These are phyloP conservation scores for Ericerus pela DNA, from an alignment of 1,140 invertebrate species.

Conservation along the genomic window DNA sequence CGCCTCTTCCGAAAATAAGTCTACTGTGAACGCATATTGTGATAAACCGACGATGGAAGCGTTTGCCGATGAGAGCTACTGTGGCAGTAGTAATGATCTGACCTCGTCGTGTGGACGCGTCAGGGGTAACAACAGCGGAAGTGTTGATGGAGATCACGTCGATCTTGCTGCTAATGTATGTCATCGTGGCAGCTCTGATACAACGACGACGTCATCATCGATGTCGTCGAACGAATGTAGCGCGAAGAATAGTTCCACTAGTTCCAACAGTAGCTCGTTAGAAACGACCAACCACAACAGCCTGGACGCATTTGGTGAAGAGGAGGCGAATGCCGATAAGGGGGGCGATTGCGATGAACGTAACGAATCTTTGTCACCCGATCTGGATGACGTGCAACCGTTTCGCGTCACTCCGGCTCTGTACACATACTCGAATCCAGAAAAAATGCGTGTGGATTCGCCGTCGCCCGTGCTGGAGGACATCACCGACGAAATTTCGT, in stretches of 20 bases:
- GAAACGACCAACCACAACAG: not conserved
- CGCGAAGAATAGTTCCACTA: too few species aligned
- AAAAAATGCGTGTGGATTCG: slow-evolving; percentile 39
- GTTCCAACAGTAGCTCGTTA: too few species aligned
- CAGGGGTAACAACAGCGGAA: not conserved
- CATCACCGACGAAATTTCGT: slow-evolving; percentile 13
- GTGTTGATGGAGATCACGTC: not conserved
- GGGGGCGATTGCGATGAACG: slow-evolving; percentile 4
- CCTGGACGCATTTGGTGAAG: not conserved
- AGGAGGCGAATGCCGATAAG: slow-evolving; percentile 6
- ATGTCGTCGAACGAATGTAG: not conserved
- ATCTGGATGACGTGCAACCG: slow-evolving; percentile 46
- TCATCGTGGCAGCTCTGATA: too few species aligned
- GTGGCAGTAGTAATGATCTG: too few species aligned
- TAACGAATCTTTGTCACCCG: slow-evolving; percentile 28
- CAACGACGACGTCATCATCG: not conserved
- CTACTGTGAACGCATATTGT: not conserved
- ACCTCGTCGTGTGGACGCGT: not conserved
- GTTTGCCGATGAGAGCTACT: not conserved
- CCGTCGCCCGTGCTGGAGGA: slow-evolving; percentile 32
- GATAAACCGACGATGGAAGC: not conserved
- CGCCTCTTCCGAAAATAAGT: not conserved
- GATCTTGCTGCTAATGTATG: too few species aligned
- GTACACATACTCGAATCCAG: slow-evolving; percentile 61
- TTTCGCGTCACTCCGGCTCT: slow-evolving; percentile 52